Conservation (phyloP, 2,888 invertebrate species). For the Luperina nickerlii region DNA sequence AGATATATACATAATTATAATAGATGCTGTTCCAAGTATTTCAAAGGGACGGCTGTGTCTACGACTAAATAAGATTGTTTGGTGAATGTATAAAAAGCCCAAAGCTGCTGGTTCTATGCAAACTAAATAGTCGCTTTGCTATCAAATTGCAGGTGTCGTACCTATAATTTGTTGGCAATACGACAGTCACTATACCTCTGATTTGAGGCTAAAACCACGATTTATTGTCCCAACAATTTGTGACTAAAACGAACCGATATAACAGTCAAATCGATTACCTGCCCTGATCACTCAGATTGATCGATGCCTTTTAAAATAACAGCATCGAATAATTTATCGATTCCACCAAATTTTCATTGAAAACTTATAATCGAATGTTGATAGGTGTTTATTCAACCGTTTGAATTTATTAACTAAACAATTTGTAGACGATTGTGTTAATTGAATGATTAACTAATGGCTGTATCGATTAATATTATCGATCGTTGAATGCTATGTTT, state of each 20-base stretch:
- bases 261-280: slow-evolving; percentile 43
- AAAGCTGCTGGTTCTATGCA: slow-evolving; percentile 10
- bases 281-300: slow-evolving; percentile 71
- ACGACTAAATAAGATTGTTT: background rate
- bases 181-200: slow-evolving; percentile 27
- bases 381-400: slow-evolving; percentile 71
- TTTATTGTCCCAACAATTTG: slow-evolving; percentile 46
- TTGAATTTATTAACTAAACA: slow-evolving; percentile 71
- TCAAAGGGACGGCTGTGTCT: background rate
- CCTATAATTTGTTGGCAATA: slow-evolving; percentile 47
- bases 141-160: slow-evolving; percentile 27
- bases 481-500: slow-evolving; percentile 44
- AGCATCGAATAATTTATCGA: slow-evolving; percentile 82
- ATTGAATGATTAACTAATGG: slow-evolving; percentile 57
- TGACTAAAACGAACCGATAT: slow-evolving; percentile 34
- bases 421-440: slow-evolving; percentile 54
- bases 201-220: slow-evolving; percentile 35
- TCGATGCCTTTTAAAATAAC: slow-evolving; percentile 83
- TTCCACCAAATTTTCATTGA: slow-evolving; percentile 72
- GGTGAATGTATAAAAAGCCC: slow-evolving; percentile 3
- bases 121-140: slow-evolving; percentile 40
- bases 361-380: slow-evolving; percentile 75
- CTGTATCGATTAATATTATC: slow-evolving; percentile 50
- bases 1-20: too few relatives aligned
- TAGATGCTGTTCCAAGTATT: background rate